Conservation (phyloP, 2,113 vertebrate species). For the Peromyscus maniculatus region DNA sequence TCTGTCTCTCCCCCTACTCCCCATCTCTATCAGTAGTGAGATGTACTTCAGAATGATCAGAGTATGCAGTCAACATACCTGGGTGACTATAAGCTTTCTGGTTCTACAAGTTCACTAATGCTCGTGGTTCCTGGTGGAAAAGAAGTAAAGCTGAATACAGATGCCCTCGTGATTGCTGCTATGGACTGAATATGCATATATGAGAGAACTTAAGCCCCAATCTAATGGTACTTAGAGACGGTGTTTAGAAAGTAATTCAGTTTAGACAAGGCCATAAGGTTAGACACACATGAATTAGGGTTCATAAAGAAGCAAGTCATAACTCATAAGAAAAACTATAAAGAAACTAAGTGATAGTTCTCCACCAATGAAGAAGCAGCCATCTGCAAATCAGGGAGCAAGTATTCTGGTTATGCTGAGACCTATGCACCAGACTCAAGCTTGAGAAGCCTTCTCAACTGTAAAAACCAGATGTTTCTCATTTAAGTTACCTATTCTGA, state of each 20-base stretch:
- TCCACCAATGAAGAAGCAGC: fast-evolving
- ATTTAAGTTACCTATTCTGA: background rate
- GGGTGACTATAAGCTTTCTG: background rate
- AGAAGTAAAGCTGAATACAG: background rate
- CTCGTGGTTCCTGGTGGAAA: background rate
- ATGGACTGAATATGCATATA: background rate
- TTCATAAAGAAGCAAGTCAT: background rate
- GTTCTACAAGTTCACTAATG: background rate
- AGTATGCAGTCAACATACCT: background rate
- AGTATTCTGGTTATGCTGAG: background rate
- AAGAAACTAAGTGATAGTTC: background rate
- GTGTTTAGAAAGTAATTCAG: background rate
- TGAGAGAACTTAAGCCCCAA: background rate
- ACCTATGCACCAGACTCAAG: background rate
- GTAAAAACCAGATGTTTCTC: background rate
- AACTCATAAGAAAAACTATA: background rate
- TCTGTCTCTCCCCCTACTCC: background rate
- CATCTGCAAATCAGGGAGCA: background rate
- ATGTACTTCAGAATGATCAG: background rate
- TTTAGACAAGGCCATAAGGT: background rate
- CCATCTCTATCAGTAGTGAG: background rate
- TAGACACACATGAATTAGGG: background rate
- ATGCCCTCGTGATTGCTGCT: background rate
- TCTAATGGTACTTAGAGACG: background rate
- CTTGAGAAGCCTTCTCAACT: background rate